Evolutionary conservation across 2,888 invertebrate species (phyloP), one percentile per base, ranked within the genome.

Genomic region (Ormyrus rosae): DNA sequence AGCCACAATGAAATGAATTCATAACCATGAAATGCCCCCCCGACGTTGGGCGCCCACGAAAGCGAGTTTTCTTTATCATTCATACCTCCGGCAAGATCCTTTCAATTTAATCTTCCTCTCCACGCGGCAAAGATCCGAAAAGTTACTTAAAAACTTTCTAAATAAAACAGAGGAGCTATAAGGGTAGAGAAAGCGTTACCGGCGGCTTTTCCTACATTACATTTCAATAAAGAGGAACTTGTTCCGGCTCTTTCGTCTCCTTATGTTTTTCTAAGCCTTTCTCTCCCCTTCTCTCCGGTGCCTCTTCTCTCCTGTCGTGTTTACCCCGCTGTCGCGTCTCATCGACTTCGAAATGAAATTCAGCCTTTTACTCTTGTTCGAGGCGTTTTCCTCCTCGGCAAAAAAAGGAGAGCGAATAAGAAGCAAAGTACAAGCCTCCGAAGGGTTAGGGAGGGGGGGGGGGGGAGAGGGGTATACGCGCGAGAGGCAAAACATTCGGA

Each of bases 331-430:
- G 61, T 67, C 48, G 65, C 34, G 55, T 56, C 55, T 73, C 77
- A 67, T 74, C 73, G 73, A 74, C 55, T 78, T 78, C 75, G 65
- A 82, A 81, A 82, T 82, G 69, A 82, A 82, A 82, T 80, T 78
- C 78, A 71, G 70, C 55, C 69, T 65, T 61, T 34, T 61, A 10
- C 51, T 55, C 63, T 63, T 73, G 63, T 69, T 73, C 56, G 56
- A 50, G 9, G n/a, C 61, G 51, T 34, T 34, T 4, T 34, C 9
- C 48, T 10, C n/a, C n/a, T 60, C 50, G 13, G 50, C 11, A 11
- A 58, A 76, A 76, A 72, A 58, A 63, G 67, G 9, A 70, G 46
- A 64, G 7, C 19, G 34, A 11, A 48, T 19, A 11, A 10, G 34
- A 63, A 64, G 48, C 58, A n/a, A 48, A 13, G 56, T 45, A 19